Conservation (phyloP, 2,113 vertebrate genomes). For the Platysteira castanea region DNA sequence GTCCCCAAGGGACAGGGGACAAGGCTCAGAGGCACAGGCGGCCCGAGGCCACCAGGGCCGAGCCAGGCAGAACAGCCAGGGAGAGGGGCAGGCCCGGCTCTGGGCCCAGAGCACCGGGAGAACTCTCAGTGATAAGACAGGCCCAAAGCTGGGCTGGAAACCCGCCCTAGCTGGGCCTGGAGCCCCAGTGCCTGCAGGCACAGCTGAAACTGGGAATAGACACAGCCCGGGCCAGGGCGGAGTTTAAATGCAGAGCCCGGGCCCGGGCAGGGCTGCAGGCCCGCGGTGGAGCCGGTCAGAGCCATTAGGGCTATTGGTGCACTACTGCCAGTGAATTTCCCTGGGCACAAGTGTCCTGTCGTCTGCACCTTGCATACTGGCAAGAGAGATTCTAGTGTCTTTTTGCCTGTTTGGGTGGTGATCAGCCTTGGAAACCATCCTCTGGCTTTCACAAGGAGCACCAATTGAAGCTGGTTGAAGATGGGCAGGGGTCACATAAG, state of each 20-base stretch:
- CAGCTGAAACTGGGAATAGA: neutral
- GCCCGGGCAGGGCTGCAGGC: neutral
- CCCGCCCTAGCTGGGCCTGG: neutral
- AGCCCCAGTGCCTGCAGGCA: rapidly evolving
- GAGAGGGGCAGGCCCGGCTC: neutral
- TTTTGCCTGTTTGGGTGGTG: neutral
- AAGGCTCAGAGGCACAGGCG: neutral
- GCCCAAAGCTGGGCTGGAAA: neutral
- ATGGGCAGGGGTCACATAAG: neutral
- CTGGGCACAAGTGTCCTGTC: neutral
- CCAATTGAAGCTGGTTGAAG: neutral
- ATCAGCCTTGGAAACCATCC: neutral
- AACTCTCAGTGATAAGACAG: rapidly evolving
- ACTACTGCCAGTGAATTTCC: rapidly evolving
- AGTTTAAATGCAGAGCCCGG: rapidly evolving
- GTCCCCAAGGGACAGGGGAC: rapidly evolving
- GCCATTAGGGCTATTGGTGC: rapidly evolving
- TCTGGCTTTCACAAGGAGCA: neutral
- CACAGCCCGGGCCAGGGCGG: neutral
- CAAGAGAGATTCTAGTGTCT: neutral
- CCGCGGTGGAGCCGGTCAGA: neutral
- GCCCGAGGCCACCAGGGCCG: too few relatives aligned
- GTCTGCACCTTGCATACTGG: neutral
- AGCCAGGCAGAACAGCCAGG: neutral
- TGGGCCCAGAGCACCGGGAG: neutral